These are phyloP conservation scores for Coranthus polyacanthus DNA, from an alignment of 2,797 vertebrate species.

Conservation along the genomic window DNA sequence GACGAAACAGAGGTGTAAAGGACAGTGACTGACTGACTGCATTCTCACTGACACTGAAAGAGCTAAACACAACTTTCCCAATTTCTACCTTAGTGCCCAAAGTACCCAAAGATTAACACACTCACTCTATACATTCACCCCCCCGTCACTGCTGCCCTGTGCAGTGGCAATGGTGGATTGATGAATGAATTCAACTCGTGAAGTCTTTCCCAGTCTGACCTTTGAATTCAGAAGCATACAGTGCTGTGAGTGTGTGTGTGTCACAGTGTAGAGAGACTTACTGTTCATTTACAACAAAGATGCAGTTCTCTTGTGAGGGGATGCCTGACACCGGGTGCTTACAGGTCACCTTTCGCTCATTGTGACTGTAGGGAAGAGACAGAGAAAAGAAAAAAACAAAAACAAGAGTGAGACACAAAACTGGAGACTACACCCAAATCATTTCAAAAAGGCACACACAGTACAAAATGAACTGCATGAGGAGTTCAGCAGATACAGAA, in stretches of 20 bases:
- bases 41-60: too few relatives aligned
- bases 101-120: too few relatives aligned
- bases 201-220: too few relatives aligned
- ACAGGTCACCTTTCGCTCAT: conserved; percentile 98
- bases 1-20: too few relatives aligned
- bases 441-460: background rate
- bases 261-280: conserved; percentile 83
- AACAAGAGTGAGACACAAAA: background rate
- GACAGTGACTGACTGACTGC: too few relatives aligned
- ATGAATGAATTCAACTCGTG: too few relatives aligned
- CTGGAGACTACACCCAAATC: background rate
- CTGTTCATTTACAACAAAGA: conserved; percentile 99
- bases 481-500: background rate
- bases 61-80: too few relatives aligned
- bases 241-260: background rate
- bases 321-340: conserved; percentile 94
- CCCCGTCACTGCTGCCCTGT: too few relatives aligned
- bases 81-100: too few relatives aligned
- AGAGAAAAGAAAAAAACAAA: conserved; percentile 4
- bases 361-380: conserved; percentile 85
- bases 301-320: conserved; percentile 98
- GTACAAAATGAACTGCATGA: background rate
- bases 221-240: too few relatives aligned
- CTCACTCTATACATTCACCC: too few relatives aligned
- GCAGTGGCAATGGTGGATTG: too few relatives aligned